phyloP scores from a whole-genome alignment of 1,140 invertebrate genomes.

The Caerostris darwini region DNA sequence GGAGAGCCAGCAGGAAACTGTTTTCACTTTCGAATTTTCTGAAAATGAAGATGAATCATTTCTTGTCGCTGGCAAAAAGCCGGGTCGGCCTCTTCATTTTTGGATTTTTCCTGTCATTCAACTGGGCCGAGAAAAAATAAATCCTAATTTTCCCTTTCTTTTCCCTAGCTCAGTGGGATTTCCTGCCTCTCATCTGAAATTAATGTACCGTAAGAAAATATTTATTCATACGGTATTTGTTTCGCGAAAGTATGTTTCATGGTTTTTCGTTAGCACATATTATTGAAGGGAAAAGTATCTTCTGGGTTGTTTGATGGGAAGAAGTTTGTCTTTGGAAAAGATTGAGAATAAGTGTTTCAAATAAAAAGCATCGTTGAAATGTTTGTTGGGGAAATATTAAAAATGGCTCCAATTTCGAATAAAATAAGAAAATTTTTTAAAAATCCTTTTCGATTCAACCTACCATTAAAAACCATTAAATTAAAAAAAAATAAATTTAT shows the following conservation, averaged over 20 bases:
- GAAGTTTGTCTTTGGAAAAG: neutral
- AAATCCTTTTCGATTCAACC: too few relatives aligned
- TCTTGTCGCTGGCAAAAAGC: slow-evolving; percentile 13
- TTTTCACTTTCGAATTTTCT: slow-evolving; percentile 36
- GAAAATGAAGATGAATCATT: slow-evolving; percentile 35
- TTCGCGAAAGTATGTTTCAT: neutral
- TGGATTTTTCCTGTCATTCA: neutral
- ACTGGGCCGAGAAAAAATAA: slow-evolving; percentile 10
- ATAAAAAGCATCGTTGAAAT: neutral
- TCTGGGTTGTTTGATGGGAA: neutral
- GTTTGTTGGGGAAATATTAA: neutral
- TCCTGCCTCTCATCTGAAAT: neutral
- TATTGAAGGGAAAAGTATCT: neutral
- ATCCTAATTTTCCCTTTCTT: slow-evolving; percentile 5
- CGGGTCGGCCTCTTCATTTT: slow-evolving; percentile 13
- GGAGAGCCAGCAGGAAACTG: neutral
- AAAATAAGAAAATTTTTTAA: neutral
- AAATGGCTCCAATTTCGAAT: neutral
- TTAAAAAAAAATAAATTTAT: too few relatives aligned
- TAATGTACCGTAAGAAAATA: slow-evolving; percentile 16
- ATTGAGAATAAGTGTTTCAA: neutral
- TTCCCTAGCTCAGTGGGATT: neutral
- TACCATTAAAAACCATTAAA: too few relatives aligned
- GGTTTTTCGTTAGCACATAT: neutral
- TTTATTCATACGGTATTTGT: neutral